Base-by-base conservation (phyloP, 2,797 vertebrate genomes). In the Passerculus sandwichensis region DNA sequence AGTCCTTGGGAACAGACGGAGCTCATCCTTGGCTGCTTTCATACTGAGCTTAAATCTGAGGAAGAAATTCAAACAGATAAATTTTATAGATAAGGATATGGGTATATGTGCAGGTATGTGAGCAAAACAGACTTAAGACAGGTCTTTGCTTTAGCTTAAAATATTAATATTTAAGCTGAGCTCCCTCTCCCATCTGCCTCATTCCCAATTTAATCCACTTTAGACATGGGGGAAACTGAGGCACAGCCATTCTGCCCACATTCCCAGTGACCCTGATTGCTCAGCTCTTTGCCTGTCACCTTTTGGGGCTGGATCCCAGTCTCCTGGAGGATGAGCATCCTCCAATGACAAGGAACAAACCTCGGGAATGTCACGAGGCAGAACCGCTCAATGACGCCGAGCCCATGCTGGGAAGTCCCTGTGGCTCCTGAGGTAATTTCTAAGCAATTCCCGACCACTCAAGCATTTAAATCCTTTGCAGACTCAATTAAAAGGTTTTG, bases 371-470 rank as follows among this genome's bases (percentile, higher is more conserved):
- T 40, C 73, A 50, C 1, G 2, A 74, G 42, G 72, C 57, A 77
- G 60, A 85, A 87, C 50, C 0, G 3, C 40, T 76, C 8, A 0
- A 40, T 32, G 89, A 71, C 5, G 8, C 71, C 3, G 12, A 47
- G 34, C 38, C 56, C 62, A 2, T 14, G 29, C 6, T 0, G 21
- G 38, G 56, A 93, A 42, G 25, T 85, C 91, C 80, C 95, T 0
- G 1, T 36, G 50, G 95, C 65, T 94, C 65, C 93, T 36, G 21
- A 74, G 91, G 94, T 91, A 88, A 97, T 97, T 96, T 97, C 42
- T 72, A 57, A 53, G 74, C 75, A 81, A 86, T 70, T 42, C 38
- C 78, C 3, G 79, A 88, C 36, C 93, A 76, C 88, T 91, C 77
- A 50, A 94, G 92, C 94, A 78, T 88, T 96, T 75, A 91, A 96